Evolutionary conservation across 2,797 vertebrate genomes (phyloP).

Genomic region (Macroramphosus scolopax): DNA sequence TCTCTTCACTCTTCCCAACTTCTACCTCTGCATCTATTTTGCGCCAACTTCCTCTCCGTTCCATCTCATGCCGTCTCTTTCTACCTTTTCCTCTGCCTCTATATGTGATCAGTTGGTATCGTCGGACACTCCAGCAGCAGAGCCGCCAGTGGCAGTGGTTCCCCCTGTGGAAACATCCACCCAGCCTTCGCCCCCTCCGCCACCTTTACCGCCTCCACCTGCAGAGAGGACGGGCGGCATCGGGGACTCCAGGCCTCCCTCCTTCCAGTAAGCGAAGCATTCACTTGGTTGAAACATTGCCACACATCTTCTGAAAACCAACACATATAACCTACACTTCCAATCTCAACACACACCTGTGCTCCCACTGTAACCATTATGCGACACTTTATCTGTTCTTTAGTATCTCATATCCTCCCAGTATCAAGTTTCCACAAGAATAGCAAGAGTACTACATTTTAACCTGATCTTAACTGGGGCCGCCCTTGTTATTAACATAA

Average conservation of each 20-base stretch:
- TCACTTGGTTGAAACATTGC: not conserved
- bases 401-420: constrained; percentile 27
- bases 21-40: not conserved
- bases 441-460: constrained; percentile 31
- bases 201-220: constrained; percentile 84
- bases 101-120: constrained; percentile 87
- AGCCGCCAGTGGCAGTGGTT: constrained; percentile 68
- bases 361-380: constrained; percentile 9
- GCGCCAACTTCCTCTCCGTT: constrained; percentile 3
- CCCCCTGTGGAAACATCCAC: constrained; percentile 74
- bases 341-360: not conserved
- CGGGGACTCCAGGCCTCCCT: constrained; percentile 90
- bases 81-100: not conserved
- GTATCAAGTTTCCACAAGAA: constrained; percentile 52
- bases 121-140: constrained; percentile 78
- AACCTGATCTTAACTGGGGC: constrained; percentile 45
- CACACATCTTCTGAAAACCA: not conserved
- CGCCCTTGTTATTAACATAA: constrained; percentile 31
- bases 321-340: not conserved
- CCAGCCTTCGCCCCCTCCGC: constrained; percentile 83
- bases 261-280: constrained; percentile 84
- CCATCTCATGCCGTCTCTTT: not conserved
- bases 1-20: constrained; percentile 7
- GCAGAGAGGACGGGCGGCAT: constrained; percentile 88
- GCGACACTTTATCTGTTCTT: constrained; percentile 28